Evolutionary conservation across 2,797 vertebrate genomes (phyloP).

Genomic region (Sparidentex hasta): DNA sequence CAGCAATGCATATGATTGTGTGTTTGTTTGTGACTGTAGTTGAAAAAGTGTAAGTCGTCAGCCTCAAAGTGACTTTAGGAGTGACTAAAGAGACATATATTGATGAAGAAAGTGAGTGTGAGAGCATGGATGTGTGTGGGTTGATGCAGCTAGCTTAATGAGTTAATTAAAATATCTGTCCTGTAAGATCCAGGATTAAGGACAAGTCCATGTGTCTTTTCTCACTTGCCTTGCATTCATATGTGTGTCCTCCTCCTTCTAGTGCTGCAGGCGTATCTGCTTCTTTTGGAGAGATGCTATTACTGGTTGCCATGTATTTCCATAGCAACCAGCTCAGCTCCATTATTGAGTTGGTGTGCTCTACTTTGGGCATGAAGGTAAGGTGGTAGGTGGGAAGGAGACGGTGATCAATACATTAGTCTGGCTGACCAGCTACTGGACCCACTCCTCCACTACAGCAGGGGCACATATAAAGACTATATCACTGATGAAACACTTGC

Average conservation of each 20-base stretch:
- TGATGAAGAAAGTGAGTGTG: slow-evolving; percentile 10
- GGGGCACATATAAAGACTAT: slow-evolving; percentile 37
- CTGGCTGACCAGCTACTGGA: slow-evolving; percentile 63
- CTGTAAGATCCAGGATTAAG: slow-evolving; percentile 51
- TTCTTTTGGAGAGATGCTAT: slow-evolving; percentile 99
- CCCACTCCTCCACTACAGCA: slow-evolving; percentile 54
- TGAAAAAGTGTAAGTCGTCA: slow-evolving; percentile 22
- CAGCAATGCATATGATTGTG: slow-evolving; percentile 23
- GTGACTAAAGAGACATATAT: slow-evolving; percentile 3
- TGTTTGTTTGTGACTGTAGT: slow-evolving; percentile 12
- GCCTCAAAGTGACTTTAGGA: slow-evolving; percentile 38
- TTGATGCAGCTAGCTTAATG: slow-evolving; percentile 40
- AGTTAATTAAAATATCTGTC: slow-evolving; percentile 59
- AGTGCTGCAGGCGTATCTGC: slow-evolving; percentile 98
- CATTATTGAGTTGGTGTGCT: slow-evolving; percentile 99
- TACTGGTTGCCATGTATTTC: slow-evolving; percentile 99
- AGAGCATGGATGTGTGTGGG: neutral
- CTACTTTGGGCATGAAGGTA: slow-evolving; percentile 99
- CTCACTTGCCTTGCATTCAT: slow-evolving; percentile 46
- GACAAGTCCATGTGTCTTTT: slow-evolving; percentile 45
- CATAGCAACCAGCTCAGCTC: slow-evolving; percentile 99
- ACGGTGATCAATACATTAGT: slow-evolving; percentile 74
- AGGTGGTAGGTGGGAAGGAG: slow-evolving; percentile 67
- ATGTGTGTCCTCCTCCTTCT: slow-evolving; percentile 64
- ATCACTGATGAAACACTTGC: slow-evolving; percentile 64